Evolutionary conservation across 2,797 vertebrate species (phyloP).

Genomic region (Nasua narica): DNA sequence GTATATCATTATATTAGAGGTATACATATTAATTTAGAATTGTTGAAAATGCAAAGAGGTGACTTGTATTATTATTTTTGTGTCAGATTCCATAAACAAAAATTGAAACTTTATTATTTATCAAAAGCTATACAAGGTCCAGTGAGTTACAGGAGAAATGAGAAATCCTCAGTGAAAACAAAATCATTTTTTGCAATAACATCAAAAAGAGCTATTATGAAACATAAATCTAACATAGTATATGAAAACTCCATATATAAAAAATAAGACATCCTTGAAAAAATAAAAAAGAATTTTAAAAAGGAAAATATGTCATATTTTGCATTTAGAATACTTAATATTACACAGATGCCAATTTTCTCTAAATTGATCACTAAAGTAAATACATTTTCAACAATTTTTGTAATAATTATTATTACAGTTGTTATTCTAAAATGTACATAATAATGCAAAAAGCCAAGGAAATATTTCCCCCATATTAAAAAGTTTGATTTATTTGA

Average conservation of each 20-base stretch:
- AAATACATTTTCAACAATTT: neutral
- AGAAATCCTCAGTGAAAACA: neutral
- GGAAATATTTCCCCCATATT: neutral
- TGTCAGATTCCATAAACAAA: neutral
- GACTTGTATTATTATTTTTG: neutral
- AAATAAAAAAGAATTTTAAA: neutral
- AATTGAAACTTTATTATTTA: neutral
- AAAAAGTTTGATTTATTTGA: neutral
- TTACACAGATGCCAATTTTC: neutral
- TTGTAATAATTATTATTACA: neutral
- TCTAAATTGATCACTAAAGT: neutral
- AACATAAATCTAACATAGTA: neutral
- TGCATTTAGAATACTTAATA: neutral
- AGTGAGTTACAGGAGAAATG: neutral
- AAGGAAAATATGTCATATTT: neutral
- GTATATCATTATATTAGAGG: neutral
- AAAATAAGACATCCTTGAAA: neutral
- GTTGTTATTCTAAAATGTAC: neutral
- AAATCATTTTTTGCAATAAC: neutral
- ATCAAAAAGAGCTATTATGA: neutral
- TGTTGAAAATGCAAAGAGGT: neutral
- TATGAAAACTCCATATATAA: neutral
- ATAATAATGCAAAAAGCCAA: neutral
- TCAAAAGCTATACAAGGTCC: neutral
- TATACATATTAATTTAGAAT: neutral